Percentiles rank a stretch among this genome's conserved stretches.
These are phyloP conservation scores for Lucinisca nassula DNA, from an alignment of 2,888 invertebrate genomes.

Conservation along the genomic window DNA sequence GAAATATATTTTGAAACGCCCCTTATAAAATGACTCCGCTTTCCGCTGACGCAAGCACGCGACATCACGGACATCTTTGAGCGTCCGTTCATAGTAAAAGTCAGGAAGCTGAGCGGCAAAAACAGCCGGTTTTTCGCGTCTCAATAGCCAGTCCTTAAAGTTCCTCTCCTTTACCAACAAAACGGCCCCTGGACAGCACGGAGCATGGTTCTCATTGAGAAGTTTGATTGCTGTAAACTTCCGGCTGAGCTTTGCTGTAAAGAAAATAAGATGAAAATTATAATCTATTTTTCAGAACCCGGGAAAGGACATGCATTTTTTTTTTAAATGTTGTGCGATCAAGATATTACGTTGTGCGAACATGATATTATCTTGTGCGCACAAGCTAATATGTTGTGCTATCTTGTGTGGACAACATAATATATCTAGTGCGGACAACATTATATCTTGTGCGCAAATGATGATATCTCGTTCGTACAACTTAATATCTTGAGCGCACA, in stretches of 20 bases:
- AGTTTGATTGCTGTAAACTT: conserved; percentile 51
- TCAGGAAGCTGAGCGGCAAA: conserved; percentile 63
- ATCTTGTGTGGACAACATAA: too few species aligned
- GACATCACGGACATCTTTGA: neutral
- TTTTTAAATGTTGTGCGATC: too few species aligned
- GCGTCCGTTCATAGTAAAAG: conserved; percentile 56
- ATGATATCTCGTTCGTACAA: too few species aligned
- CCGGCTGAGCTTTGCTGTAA: neutral
- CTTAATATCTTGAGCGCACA: too few species aligned
- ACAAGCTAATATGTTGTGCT: too few species aligned
- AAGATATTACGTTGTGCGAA: too few species aligned
- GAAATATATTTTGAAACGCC: neutral
- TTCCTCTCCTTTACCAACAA: conserved; percentile 44
- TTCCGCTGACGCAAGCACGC: neutral
- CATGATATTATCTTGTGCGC: too few species aligned
- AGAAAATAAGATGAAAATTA: neutral
- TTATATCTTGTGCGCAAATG: too few species aligned
- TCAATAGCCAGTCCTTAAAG: conserved; percentile 30
- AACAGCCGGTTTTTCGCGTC: conserved; percentile 20
- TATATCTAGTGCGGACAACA: too few species aligned
- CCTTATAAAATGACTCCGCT: neutral
- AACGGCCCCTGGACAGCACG: conserved; percentile 68
- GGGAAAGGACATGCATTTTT: too few species aligned
- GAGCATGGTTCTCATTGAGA: conserved; percentile 55
- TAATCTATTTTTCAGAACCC: too few species aligned